phyloP scores from a whole-genome alignment of 2,797 vertebrate species.

The Linurgus olivaceus region DNA sequence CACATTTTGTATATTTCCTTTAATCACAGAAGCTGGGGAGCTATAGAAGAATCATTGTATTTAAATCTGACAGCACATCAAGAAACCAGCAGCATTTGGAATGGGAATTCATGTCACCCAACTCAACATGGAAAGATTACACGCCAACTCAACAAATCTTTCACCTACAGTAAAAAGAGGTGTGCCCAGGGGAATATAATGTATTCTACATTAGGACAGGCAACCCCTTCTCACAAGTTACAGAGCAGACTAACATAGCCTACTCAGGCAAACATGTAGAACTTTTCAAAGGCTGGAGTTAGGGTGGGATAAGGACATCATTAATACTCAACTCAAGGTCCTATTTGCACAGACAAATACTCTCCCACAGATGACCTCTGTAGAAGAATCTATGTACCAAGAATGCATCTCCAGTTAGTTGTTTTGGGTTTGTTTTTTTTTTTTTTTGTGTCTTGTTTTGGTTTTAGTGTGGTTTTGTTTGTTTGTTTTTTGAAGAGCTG shows the following conservation, averaged over 20 bases:
- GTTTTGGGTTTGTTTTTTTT: background rate
- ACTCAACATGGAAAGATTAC: background rate
- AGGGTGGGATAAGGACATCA: background rate
- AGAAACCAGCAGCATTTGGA: background rate
- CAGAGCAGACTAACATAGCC: background rate
- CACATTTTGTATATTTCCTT: background rate
- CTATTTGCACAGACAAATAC: background rate
- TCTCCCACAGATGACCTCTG: background rate
- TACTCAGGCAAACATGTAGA: background rate
- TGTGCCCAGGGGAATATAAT: background rate
- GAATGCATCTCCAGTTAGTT: background rate
- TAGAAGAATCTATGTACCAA: background rate
- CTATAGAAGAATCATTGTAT: background rate
- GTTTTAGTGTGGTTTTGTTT: background rate
- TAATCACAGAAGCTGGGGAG: fast-evolving
- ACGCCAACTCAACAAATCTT: background rate
- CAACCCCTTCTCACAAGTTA: background rate
- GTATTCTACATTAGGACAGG: background rate
- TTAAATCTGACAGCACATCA: background rate
- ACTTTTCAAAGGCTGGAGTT: background rate
- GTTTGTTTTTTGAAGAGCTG: background rate
- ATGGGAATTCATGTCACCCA: background rate
- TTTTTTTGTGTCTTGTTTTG: background rate
- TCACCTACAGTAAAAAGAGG: background rate
- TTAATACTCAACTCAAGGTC: background rate